phyloP scores from a whole-genome alignment of 1,140 invertebrate genomes.

The Drosophila pectinifera region DNA sequence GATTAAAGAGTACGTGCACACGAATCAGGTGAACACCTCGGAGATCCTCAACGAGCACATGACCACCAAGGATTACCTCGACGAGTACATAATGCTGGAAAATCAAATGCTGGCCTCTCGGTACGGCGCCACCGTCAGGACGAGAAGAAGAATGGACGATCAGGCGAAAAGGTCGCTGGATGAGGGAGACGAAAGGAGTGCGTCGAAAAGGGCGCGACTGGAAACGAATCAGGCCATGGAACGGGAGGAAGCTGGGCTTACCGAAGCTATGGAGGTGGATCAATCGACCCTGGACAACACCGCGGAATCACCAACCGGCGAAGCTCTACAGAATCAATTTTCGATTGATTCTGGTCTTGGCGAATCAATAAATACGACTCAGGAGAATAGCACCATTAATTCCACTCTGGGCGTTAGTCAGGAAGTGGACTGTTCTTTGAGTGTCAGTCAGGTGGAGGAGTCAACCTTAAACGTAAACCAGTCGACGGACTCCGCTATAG shows the following conservation, averaged over 20 bases:
- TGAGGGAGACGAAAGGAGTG: background rate
- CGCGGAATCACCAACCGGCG: background rate
- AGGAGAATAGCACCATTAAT: constrained; percentile 10
- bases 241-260: background rate
- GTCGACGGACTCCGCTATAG: constrained; percentile 2
- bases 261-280: constrained; percentile 1
- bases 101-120: constrained; percentile 73
- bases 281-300: background rate
- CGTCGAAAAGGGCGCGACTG: constrained; percentile 9
- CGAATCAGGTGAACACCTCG: constrained; percentile 52
- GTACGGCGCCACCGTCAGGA: constrained; percentile 47
- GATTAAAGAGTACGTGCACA: constrained; percentile 75
- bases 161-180: constrained; percentile 26
- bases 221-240: background rate
- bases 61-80: constrained; percentile 63
- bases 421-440: background rate
- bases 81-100: constrained; percentile 71
- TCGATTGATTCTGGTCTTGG: constrained; percentile 42
- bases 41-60: constrained; percentile 50
- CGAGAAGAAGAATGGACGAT: background rate
- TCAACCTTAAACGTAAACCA: background rate
- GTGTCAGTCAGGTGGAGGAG: constrained; percentile 12
- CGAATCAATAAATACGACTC: constrained; percentile 12
- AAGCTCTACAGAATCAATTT: constrained; percentile 6
- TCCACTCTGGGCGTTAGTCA: constrained; percentile 10